Evolutionary conservation across 2,113 vertebrate species (phyloP).

Genomic region (Larimichthys polyactis): DNA sequence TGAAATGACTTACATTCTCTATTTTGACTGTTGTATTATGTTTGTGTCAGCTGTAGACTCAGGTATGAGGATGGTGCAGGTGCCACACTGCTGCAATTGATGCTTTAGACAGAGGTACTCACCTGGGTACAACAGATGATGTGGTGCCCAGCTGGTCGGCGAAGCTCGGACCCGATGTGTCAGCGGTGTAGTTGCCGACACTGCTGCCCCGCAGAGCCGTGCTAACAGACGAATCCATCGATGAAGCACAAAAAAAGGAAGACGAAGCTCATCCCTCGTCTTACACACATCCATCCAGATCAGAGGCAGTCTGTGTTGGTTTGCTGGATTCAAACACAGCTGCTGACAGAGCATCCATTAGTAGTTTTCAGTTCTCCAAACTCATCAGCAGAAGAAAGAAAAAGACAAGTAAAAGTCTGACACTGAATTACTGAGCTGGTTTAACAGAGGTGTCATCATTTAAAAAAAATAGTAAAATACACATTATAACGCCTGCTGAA

Average conservation of each 20-base stretch:
- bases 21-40: neutral
- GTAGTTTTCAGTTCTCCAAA: neutral
- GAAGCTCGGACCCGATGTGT: constrained; percentile 40
- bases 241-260: constrained; percentile 7
- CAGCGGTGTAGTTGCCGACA: constrained; percentile 55
- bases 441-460: neutral
- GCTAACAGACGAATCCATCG: constrained; percentile 73
- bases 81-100: neutral
- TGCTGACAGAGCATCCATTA: neutral
- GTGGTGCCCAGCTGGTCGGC: constrained; percentile 63
- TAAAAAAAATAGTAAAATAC: too few species aligned
- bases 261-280: constrained; percentile 63
- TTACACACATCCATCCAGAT: constrained; percentile 36
- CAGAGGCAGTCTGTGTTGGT: neutral
- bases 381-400: neutral
- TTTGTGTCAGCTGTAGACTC: neutral
- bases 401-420: neutral
- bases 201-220: constrained; percentile 61
- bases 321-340: neutral
- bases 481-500: neutral
- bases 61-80: neutral
- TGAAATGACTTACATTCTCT: neutral
- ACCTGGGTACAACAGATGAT: constrained; percentile 65
- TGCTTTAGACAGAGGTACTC: neutral
- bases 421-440: neutral